Base-by-base conservation (phyloP, 2,888 invertebrate species). In the Blera fallax region DNA sequence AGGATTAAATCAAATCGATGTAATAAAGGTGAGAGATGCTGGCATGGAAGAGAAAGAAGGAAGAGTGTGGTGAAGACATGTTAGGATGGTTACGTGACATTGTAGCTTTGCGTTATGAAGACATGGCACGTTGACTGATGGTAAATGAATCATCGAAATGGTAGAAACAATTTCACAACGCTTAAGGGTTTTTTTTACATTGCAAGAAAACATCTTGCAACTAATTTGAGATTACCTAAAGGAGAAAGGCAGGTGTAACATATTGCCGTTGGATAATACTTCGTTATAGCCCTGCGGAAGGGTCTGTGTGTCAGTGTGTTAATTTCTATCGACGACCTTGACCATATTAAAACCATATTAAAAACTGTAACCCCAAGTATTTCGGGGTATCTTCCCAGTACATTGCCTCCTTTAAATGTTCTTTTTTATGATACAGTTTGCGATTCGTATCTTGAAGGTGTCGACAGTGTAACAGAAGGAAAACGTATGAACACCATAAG, bases 1-100 rank as follows among this genome's bases (percentile, higher is more conserved):
- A 80, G 84, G 84, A 74, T 80, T 80, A 84, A 80, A 80, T 84
- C 69, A 67, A 74, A 64, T 74, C 74, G 52, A 70, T 67, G 84
- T 67, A 62, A 78, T 78, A 80, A 84, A 79, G 79, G 69, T 84
- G 73, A 74, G 69, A 54, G 73, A 80, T 67, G 80, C 65, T 56
- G 29, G 29, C 32, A 37, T 10, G 18, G 43, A 43, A 37, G 54
- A 69, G 34, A 14, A 21, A 24, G 58, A 65, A 40, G n/a, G 18
- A 67, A 37, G 32, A 73, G 48, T 48, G 34, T 37, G 69, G 40
- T 34, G 40, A 56, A 72, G 37, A 45, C 34, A 70, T 78, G 45
- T 64, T 56, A 8, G 79, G 62, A 74, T 64, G 56, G 69, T 84
- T 74, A 79, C 79, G 74, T 79, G 74, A 84, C 74, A 64, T 64